Evolutionary conservation across 92 coral and sea anemone genomes (phyloP), one percentile per base, ranked within the genome.

Genomic region (Isaurus tuberculatus): DNA sequence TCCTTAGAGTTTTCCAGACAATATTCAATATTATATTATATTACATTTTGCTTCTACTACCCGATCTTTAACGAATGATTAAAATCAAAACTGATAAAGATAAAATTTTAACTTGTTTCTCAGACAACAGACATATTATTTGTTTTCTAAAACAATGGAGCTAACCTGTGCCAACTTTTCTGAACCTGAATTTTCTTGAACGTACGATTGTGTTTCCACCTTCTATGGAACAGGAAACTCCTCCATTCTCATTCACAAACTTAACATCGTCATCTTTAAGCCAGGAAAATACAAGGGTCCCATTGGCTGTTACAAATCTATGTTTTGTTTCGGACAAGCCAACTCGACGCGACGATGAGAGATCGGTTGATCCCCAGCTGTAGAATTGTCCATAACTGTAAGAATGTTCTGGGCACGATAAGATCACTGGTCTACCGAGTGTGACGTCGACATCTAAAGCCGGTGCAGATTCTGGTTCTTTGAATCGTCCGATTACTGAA

Each of bases 301-400:
- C 81, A 13, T 75, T 75, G 16, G 36, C n/a, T 0, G 81, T 75
- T 19, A 75, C 67, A 36, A 75, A 75, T 9, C 81, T 53, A 67
- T 75, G 81, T 8, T 53, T 75, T 22, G 67, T 32, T 51, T 75
- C 66, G 32, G 1, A 10, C n/a, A 75, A 19, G 6, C 66, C 64
- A 17, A 28, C 1, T 2, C 40, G 64, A 0, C 42, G 64, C 8
- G 25, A 15, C 0, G 40, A 16, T 0, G 40, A 27, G 4, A 16
- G 3, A 51, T 73, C 79, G 5, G 26, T 46, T 3, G 36, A 16
- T 0, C 61, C 79, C 79, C 79, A 73, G 25, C 79, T 73, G 64
- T 73, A 73, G 27, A 23, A 48, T 32, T 73, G 79, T 15, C 79
- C 79, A 46, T 73, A 73, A 31, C 79, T 73, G 64, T 73, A 73